Conservation (phyloP, 23 tunicate genomes). For the Botrylloides violaceus region DNA sequence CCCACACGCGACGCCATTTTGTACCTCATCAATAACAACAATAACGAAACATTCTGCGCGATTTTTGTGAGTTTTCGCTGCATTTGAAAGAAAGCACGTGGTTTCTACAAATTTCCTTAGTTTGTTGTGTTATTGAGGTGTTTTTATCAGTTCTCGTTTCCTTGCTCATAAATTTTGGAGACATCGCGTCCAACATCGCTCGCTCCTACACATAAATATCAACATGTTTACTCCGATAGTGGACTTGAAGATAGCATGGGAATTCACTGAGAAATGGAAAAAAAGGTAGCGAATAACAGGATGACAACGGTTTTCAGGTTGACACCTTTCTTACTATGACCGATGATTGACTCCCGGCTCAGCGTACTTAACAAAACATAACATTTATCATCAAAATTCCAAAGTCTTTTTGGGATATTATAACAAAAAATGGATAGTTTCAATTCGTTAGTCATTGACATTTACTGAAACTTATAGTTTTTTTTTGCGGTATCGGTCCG, state of each 20-base stretch:
- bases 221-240: conserved; percentile 2
- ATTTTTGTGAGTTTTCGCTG: not conserved
- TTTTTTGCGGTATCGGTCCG: no score
- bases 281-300: not conserved
- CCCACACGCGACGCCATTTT: not conserved
- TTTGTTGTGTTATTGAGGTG: not conserved
- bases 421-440: no score
- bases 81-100: not conserved
- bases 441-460: no score
- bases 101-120: not conserved
- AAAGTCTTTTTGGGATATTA: no score
- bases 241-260: conserved; percentile 1
- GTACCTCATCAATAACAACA: not conserved
- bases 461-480: no score
- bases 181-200: not conserved
- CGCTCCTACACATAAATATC: not conserved
- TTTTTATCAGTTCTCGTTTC: not conserved
- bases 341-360: conserved; percentile 2
- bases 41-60: not conserved
- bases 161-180: conserved; percentile 1
- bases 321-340: not conserved
- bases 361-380: not conserved
- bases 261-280: not conserved
- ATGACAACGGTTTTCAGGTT: conserved; percentile 1
- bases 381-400: not conserved